These are phyloP conservation scores for Sceliomorpha sp. DNA, from an alignment of 2,888 invertebrate genomes.

Conservation along the genomic window DNA sequence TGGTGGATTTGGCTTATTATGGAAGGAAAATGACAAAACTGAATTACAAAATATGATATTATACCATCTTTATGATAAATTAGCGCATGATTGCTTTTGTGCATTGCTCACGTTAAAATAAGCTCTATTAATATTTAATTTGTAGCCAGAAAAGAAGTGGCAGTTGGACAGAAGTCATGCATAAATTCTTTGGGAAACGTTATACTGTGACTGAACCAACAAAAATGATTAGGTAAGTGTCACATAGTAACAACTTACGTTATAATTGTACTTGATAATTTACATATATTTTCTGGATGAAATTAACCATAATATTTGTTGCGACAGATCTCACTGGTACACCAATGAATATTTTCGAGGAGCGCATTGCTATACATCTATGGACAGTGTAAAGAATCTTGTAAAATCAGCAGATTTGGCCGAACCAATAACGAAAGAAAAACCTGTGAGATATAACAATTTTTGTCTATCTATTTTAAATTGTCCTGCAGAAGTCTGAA, in stretches of 20 bases:
- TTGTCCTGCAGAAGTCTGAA: too few species aligned
- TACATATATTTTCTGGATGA: conserved; percentile 2
- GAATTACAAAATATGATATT: conserved; percentile 58
- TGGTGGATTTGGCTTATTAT: conserved; percentile 81
- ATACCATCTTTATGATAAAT: too few species aligned
- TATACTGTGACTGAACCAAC: conserved; percentile 82
- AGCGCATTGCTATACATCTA: conserved; percentile 85
- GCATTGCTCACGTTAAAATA: too few species aligned
- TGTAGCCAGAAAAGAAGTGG: conserved; percentile 82
- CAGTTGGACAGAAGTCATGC: conserved; percentile 82
- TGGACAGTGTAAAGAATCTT: conserved; percentile 80
- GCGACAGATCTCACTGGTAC: conserved; percentile 86
- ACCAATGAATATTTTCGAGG: conserved; percentile 86
- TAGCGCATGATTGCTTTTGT: too few species aligned
- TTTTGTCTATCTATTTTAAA: too few species aligned
- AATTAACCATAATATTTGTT: conserved; percentile 55
- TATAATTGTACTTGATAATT: conserved; percentile 3
- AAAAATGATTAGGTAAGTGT: conserved; percentile 82
- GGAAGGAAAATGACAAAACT: conserved; percentile 81
- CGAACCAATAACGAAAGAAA: conserved; percentile 80
- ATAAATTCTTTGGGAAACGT: conserved; percentile 81
- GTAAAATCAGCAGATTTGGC: conserved; percentile 81
- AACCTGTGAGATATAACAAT: conserved; percentile 71
- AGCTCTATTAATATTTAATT: neutral
- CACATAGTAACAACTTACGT: too few species aligned